Evolutionary conservation across 2,888 invertebrate species (phyloP).

Genomic region (Plagiodera versicolora): DNA sequence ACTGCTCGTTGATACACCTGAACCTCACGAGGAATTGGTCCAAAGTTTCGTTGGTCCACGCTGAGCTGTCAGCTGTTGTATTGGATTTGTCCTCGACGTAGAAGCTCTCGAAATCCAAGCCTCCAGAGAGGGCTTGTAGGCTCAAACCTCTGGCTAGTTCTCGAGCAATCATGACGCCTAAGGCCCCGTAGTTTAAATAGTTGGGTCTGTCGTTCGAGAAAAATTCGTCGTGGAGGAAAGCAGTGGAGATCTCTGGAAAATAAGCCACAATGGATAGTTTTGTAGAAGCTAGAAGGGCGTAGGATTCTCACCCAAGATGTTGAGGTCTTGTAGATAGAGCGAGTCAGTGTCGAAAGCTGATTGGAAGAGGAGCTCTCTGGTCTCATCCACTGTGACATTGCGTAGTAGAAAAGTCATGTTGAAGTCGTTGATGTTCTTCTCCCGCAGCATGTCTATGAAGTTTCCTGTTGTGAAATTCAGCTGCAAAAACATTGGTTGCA

Average conservation of each 20-base stretch:
- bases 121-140: background rate
- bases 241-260: constrained; percentile 13
- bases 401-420: background rate
- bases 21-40: constrained; percentile 1
- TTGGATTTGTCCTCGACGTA: background rate
- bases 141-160: constrained; percentile 12
- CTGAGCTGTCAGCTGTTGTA: background rate
- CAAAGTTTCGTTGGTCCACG: constrained; percentile 14
- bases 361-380: background rate
- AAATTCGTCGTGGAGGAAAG: constrained; percentile 15
- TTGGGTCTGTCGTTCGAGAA: constrained; percentile 14
- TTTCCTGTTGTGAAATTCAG: constrained; percentile 16
- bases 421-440: constrained; percentile 14
- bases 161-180: constrained; percentile 16
- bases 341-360: constrained; percentile 1
- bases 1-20: constrained; percentile 3
- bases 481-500: too few species aligned
- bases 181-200: constrained; percentile 19
- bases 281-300: too few species aligned
- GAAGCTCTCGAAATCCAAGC: background rate
- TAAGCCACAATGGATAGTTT: too few species aligned
- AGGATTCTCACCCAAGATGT: constrained; percentile 9
- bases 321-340: background rate
- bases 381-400: background rate
- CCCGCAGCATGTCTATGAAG: constrained; percentile 17